Conservation (phyloP, 1,140 invertebrate species). For the Coelopa frigida region DNA sequence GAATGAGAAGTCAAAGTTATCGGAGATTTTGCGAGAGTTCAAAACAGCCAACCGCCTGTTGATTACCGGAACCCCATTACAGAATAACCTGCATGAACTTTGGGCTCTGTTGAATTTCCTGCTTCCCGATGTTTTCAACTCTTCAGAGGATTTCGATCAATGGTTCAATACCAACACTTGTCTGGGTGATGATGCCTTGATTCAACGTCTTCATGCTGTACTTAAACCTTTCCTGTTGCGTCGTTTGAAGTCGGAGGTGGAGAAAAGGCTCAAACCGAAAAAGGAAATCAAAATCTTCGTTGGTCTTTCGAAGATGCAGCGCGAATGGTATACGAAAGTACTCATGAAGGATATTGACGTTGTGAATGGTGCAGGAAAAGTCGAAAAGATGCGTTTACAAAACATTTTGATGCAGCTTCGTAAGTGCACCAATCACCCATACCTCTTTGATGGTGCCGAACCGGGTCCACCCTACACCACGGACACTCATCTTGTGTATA, state of each 20-base stretch:
- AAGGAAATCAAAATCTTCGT: slow-evolving; percentile 95
- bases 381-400: slow-evolving; percentile 95
- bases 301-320: slow-evolving; percentile 97
- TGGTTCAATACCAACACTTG: slow-evolving; percentile 98
- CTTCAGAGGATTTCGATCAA: slow-evolving; percentile 93
- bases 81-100: slow-evolving; percentile 96
- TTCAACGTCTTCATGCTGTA: slow-evolving; percentile 90
- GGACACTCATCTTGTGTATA: slow-evolving; percentile 91
- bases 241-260: slow-evolving; percentile 95
- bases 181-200: slow-evolving; percentile 83
- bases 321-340: slow-evolving; percentile 99
- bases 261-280: slow-evolving; percentile 93
- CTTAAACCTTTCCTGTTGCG: slow-evolving; percentile 92
- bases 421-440: slow-evolving; percentile 98
- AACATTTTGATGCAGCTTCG: slow-evolving; percentile 99
- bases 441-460: slow-evolving; percentile 98
- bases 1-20: slow-evolving; percentile 98
- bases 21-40: slow-evolving; percentile 94
- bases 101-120: slow-evolving; percentile 99
- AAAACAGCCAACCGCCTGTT: slow-evolving; percentile 96
- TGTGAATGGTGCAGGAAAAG: slow-evolving; percentile 93
- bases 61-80: slow-evolving; percentile 89
- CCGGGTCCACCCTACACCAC: slow-evolving; percentile 98
- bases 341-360: slow-evolving; percentile 99
- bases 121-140: slow-evolving; percentile 97